A percentile compares a stretch with the other conserved stretches of the same genome.
Evolutionary conservation across 2,113 vertebrate species (phyloP).

Genomic region (Aspidoscelis tigris): DNA sequence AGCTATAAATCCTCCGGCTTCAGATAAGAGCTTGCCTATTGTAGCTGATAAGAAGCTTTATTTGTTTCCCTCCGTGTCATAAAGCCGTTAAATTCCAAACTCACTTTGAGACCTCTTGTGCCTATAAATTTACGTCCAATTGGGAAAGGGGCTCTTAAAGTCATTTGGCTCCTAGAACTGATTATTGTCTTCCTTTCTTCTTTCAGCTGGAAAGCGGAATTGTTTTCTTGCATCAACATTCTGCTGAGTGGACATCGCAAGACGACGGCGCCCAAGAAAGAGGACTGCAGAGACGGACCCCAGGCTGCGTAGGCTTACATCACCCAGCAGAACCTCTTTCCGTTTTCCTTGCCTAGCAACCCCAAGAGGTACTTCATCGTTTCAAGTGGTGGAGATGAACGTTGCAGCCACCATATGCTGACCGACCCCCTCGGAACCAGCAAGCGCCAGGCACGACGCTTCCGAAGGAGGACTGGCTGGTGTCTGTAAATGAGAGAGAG

Average conservation of each 20-base stretch:
- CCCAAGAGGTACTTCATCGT: not conserved
- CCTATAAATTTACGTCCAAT: not conserved
- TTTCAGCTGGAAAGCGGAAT: not conserved
- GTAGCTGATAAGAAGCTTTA: constrained; percentile 5
- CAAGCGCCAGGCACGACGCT: not conserved
- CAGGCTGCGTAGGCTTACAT: too few relatives aligned
- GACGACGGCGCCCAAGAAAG: not conserved
- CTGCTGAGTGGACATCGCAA: not conserved
- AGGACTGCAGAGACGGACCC: not conserved
- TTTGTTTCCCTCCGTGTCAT: not conserved
- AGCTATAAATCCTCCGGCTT: constrained; percentile 7
- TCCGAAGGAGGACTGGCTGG: not conserved
- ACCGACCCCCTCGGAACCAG: not conserved
- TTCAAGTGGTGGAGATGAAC: not conserved
- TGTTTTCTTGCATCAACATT: not conserved
- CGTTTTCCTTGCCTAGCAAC: not conserved
- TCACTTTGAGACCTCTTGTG: not conserved
- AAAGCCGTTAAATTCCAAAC: not conserved
- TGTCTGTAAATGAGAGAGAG: too few relatives aligned
- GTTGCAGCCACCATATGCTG: not conserved
- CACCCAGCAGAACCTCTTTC: not conserved
- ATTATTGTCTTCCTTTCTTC: not conserved
- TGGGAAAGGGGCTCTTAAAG: not conserved
- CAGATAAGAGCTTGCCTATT: constrained; percentile 21
- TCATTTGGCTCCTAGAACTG: not conserved